Conservation (phyloP, 1,140 invertebrate species). For the Drosophila sulfurigaster region DNA sequence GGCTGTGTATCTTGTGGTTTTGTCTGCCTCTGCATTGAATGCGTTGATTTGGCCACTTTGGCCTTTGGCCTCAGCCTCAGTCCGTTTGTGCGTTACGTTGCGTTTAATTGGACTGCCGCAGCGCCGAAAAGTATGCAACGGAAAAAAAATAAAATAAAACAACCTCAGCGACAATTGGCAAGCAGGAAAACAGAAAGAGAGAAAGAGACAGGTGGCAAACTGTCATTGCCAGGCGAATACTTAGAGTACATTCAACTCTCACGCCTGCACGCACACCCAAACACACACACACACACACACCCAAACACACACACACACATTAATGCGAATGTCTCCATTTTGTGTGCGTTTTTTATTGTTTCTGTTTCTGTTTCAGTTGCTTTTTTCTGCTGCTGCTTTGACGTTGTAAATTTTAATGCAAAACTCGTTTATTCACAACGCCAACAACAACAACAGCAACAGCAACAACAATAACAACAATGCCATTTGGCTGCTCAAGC, state of each 20-base stretch:
- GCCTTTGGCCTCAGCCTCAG: neutral
- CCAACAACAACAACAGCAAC: constrained; percentile 16
- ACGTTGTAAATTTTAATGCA: constrained; percentile 73
- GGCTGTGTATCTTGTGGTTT: constrained; percentile 7
- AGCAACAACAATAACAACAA: constrained; percentile 32
- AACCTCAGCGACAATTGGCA: constrained; percentile 4
- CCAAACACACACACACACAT: constrained; percentile 21
- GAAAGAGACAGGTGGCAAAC: constrained; percentile 2
- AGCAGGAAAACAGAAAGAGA: neutral
- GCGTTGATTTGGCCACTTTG: constrained; percentile 60
- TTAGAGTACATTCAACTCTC: constrained; percentile 66
- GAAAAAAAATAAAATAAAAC: constrained; percentile 7
- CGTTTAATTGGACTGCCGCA: constrained; percentile 10
- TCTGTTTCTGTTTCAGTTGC: neutral
- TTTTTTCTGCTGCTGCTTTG: constrained; percentile 24
- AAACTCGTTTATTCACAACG: constrained; percentile 67
- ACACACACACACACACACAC: constrained; percentile 13
- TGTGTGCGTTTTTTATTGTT: constrained; percentile 44
- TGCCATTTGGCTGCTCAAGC: constrained; percentile 64
- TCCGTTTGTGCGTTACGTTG: too few species aligned
- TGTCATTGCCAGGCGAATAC: constrained; percentile 56
- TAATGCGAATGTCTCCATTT: constrained; percentile 64
- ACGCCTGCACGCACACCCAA: constrained; percentile 27
- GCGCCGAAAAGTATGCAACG: constrained; percentile 27
- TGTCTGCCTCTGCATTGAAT: constrained; percentile 31